Base-by-base conservation (phyloP, 2,888 invertebrate species). In the Eupithecia centaureata region DNA sequence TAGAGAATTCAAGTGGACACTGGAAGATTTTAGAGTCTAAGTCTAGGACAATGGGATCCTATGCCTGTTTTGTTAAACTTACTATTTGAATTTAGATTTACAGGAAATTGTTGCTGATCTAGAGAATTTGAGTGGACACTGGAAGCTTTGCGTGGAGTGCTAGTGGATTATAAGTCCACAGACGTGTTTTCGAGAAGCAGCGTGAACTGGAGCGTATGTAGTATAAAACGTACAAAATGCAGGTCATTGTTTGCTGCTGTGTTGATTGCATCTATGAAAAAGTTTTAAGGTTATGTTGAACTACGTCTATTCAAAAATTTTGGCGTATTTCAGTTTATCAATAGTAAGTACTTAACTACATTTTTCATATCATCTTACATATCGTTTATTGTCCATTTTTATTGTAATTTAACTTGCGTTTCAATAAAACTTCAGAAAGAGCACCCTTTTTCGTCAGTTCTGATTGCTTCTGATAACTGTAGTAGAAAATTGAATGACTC, bases 31-130 rank as follows among this genome's bases (percentile, higher is more conserved):
- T n/a, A n/a, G n/a, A n/a, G n/a, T n/a, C n/a, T n/a, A n/a, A n/a
- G n/a, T n/a, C n/a, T n/a, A n/a, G n/a, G n/a, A n/a, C n/a, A n/a
- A n/a, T n/a, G n/a, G n/a, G n/a, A 85, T 81, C 81, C 75, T 70
- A 74, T 72, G 70, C 74, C 74, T 72, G 65, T 73, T 73, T 70
- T 68, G 70, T 73, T 22, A 22, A 22, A 47, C 22, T 47, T 81
- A 82, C 82, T 80, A 83, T 80, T 81, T 75, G 77, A 78, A 82
- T 82, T 80, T 81, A 80, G 77, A 78, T 75, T 72, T 70, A 70
- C 73, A 65, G 73, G 58, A 68, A 69, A 64, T 72, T 67, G 63
- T 65, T 32, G 57, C 38, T 63, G 67, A 57, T 60, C 51, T 57
- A 12, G 32, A 57, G 32, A 47, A 22, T 47, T 22, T 18, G 2